These are phyloP conservation scores for Drosophila acutilabella DNA, from an alignment of 2,888 invertebrate genomes.

Conservation along the genomic window DNA sequence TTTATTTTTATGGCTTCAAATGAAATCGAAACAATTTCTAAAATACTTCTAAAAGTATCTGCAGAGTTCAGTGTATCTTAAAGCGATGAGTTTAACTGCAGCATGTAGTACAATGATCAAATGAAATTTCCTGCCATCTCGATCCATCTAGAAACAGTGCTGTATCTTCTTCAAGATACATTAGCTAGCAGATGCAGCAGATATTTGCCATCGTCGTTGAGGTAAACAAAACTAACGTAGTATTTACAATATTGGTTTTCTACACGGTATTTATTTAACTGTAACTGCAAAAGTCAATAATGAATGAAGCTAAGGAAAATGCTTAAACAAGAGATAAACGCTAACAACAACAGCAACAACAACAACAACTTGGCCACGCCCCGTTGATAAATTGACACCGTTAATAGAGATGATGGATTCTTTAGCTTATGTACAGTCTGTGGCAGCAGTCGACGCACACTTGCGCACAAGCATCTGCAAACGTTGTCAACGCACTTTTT, in stretches of 20 bases:
- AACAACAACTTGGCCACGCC: slow-evolving; percentile 64
- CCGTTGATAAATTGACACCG: slow-evolving; percentile 70
- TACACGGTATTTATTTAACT: slow-evolving; percentile 74
- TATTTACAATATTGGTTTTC: slow-evolving; percentile 81
- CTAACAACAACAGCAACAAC: slow-evolving; percentile 24
- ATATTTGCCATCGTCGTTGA: slow-evolving; percentile 27
- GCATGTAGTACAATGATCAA: neutral
- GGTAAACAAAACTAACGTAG: slow-evolving; percentile 69
- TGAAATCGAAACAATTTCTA: slow-evolving; percentile 12
- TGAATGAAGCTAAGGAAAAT: slow-evolving; percentile 50
- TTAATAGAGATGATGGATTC: slow-evolving; percentile 65
- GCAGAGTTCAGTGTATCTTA: neutral
- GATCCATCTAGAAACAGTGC: neutral
- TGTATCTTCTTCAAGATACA: neutral
- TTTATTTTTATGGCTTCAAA: slow-evolving; percentile 56
- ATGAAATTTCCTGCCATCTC: neutral
- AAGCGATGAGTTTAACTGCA: neutral
- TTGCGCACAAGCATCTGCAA: slow-evolving; percentile 24
- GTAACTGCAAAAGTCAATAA: slow-evolving; percentile 71
- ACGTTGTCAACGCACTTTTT: slow-evolving; percentile 74
- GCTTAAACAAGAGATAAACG: slow-evolving; percentile 67
- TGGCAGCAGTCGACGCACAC: slow-evolving; percentile 38
- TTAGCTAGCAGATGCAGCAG: slow-evolving; percentile 4
- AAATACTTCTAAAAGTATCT: neutral
- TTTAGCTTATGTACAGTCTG: slow-evolving; percentile 16